phyloP scores from a whole-genome alignment of 2,797 vertebrate genomes.

The Oreochromis mossambicus region DNA sequence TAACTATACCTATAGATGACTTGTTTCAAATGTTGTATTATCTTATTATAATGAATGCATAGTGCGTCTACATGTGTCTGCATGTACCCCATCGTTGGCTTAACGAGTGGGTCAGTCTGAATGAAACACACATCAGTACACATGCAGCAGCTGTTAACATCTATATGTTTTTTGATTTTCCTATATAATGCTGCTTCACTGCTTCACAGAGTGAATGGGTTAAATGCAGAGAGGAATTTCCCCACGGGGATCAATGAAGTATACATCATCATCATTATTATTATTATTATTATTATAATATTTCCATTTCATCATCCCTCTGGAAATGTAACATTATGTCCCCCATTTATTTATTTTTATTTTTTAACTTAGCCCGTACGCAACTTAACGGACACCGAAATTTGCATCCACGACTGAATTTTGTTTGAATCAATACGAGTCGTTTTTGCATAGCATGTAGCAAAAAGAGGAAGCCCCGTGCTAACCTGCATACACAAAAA shows the following conservation, averaged over 20 bases:
- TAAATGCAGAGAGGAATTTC: too few species aligned
- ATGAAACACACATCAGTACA: not conserved
- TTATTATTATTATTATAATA: not conserved
- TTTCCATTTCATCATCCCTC: not conserved
- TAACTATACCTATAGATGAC: not conserved
- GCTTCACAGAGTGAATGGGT: too few species aligned
- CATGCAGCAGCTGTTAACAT: not conserved
- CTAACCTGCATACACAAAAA: not conserved
- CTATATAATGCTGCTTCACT: not conserved
- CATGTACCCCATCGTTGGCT: not conserved
- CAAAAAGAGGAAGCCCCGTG: not conserved
- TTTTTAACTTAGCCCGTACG: not conserved
- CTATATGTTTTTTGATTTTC: not conserved
- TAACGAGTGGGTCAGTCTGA: not conserved
- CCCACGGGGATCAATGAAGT: too few species aligned
- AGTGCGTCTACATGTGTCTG: accelerated
- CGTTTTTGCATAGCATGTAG: not conserved
- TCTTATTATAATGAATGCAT: accelerated
- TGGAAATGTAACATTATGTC: not conserved
- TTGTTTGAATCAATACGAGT: not conserved
- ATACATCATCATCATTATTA: too few species aligned
- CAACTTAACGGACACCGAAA: accelerated
- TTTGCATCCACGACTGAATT: not conserved
- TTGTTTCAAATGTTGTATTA: accelerated
- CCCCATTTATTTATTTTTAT: not conserved